phyloP scores from a whole-genome alignment of 2,888 invertebrate species.

The Teinopalpus imperialis region DNA sequence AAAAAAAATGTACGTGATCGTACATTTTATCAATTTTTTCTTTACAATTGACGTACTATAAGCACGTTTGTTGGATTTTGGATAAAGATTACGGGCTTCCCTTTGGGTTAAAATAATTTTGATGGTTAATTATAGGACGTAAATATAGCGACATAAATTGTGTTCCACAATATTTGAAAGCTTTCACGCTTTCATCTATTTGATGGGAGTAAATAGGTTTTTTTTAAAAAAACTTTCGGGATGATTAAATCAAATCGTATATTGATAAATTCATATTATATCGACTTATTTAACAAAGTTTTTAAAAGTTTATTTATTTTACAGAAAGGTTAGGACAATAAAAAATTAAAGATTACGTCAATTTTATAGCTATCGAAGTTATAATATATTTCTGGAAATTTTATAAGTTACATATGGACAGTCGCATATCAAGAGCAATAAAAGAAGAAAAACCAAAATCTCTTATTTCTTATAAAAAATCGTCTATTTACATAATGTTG shows the following conservation, averaged over 20 bases:
- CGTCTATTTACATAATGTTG: conserved; percentile 11
- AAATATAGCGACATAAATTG: too few species aligned
- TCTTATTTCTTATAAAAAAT: conserved; percentile 13
- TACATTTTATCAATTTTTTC: too few species aligned
- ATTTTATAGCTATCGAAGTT: conserved; percentile 23
- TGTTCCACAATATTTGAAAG: too few species aligned
- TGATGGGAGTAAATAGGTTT: too few species aligned
- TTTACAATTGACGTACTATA: too few species aligned
- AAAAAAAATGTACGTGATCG: too few species aligned
- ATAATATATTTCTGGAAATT: conserved; percentile 21
- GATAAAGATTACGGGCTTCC: conserved; percentile 31
- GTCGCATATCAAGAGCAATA: conserved; percentile 48
- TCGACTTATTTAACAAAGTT: too few species aligned
- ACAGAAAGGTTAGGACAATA: conserved; percentile 35
- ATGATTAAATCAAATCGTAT: too few species aligned
- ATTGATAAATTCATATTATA: too few species aligned
- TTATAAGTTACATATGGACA: conserved; percentile 13
- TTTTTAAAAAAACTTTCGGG: too few species aligned
- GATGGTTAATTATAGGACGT: conserved; percentile 23
- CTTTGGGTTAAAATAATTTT: conserved; percentile 27
- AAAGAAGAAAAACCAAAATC: conserved; percentile 19
- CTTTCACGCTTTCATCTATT: too few species aligned
- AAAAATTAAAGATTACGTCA: conserved; percentile 29
- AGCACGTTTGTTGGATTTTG: too few species aligned
- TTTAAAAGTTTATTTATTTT: conserved; percentile 29